Base-by-base conservation (phyloP, 2,888 invertebrate genomes). In the Dascillus cervinus region DNA sequence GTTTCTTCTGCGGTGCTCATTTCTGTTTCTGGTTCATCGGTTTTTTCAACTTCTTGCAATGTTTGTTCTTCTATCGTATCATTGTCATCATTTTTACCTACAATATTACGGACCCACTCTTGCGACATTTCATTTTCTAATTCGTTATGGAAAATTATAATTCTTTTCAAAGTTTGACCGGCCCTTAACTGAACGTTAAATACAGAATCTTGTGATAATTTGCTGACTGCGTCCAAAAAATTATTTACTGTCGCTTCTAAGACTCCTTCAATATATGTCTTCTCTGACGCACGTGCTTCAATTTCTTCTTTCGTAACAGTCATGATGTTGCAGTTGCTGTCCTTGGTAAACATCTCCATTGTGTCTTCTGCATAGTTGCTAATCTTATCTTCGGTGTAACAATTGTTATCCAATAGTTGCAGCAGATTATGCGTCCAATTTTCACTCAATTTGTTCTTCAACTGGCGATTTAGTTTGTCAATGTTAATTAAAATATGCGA, bases 321-420 rank as follows among this genome's bases (percentile, higher is more conserved):
- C 6, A 24, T 23, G 8, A 41, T 40, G 11, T 35, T 28, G 4
- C 37, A 19, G 13, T 41, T 27, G 8, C 33, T 37, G 13, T 52
- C 46, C 22, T 46, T 38, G 20, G 32, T 41, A 5, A 61, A 43
- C n/a, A 44, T 49, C 3, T 52, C 50, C 10, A 58, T 34, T 3
- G 55, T 49, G 17, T 57, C 60, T 38, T 59, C 64, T 2, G 57
- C 55, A 32, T 62, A 64, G 4, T 50, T 37, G 13, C 43, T 39
- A 3, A 55, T 38, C 24, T 54, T 43, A 26, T 53, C 52, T 9
- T 47, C 46, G 4, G 41, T 42, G 13, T 47, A 38, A 41, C 48
- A 43, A 12, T 49, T 37, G 17, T 50, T 40, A 19, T 52, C 49
- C 3, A 46, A 38, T 10, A 43, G 19, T 5, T 22, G 25, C n/a